Evolutionary conservation across 2,113 vertebrate genomes (phyloP), one percentile per base, ranked within the genome.

Genomic region (Hippolais icterina): DNA sequence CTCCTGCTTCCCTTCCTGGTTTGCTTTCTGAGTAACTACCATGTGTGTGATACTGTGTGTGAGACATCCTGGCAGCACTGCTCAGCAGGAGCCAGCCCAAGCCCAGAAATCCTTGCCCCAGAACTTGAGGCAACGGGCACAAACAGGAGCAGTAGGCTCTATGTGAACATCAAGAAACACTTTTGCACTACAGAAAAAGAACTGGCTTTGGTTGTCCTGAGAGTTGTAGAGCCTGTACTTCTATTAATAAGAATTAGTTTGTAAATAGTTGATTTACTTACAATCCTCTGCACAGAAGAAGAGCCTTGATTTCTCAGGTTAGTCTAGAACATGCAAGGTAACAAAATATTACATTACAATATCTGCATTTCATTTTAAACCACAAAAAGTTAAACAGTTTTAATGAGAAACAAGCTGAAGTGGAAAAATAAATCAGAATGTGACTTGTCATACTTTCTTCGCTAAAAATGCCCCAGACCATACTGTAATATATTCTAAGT

Each of bases 31-130:
- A 81, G 20, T 65, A 39, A 49, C 16, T 53, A 6, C 37, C 15
- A 3, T 1, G 11, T 41, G 24, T 70, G 31, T 1, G 4, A 25
- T 18, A 20, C 42, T 1, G 1, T 8, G 3, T 29, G 39, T 63
- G 47, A 90, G 41, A 74, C 21, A 22, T 52, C 47, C 75, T 20
- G 28, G 63, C 60, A 70, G 41, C 50, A 11, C 50, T 9, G 35
- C 35, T 52, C 46, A 37, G 83, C 61, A 75, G 52, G 57, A 66
- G n/a, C 28, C 37, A 28, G 16, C 12, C n/a, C 28, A 3, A 46
- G 37, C 35, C 10, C 61, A 44, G 35, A 72, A 56, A 44, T 75
- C 46, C 70, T 54, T 47, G n/a, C 42, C n/a, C 44, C 53, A 20
- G 64, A 61, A 39, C 5, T 39, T 35, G 44, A 68, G 22, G 29